Conservation (phyloP, 2,113 vertebrate species). For the Gnathonemus longibarbis region DNA sequence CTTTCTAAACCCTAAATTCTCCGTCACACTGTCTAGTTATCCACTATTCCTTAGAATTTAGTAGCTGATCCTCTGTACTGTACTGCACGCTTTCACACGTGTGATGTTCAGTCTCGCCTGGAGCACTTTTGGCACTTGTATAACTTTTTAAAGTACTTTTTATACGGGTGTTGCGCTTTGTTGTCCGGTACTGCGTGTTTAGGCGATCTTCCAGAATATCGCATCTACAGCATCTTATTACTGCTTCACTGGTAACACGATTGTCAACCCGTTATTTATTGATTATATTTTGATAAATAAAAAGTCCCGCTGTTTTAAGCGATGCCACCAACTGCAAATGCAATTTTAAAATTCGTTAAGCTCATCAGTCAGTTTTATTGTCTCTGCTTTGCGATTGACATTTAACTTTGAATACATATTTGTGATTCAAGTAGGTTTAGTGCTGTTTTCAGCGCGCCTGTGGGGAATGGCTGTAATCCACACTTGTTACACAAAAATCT, state of each 20-base stretch:
- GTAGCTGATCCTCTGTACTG: neutral
- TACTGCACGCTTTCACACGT: neutral
- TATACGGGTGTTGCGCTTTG: neutral
- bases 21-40: neutral
- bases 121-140: neutral
- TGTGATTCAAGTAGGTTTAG: neutral
- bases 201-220: neutral
- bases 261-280: neutral
- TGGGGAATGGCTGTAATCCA: neutral
- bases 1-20: neutral
- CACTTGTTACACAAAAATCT: neutral
- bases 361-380: neutral
- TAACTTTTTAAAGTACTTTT: neutral
- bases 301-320: neutral
- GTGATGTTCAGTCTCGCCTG: neutral
- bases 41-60: neutral
- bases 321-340: neutral
- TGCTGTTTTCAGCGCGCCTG: neutral
- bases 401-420: neutral
- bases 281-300: neutral
- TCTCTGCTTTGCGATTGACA: neutral
- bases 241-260: neutral
- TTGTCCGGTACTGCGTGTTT: neutral
- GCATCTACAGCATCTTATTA: neutral
- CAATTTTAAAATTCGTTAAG: neutral